Evolutionary conservation across 2,113 vertebrate genomes (phyloP), one percentile per base, ranked within the genome.

Genomic region (Meriones unguiculatus): DNA sequence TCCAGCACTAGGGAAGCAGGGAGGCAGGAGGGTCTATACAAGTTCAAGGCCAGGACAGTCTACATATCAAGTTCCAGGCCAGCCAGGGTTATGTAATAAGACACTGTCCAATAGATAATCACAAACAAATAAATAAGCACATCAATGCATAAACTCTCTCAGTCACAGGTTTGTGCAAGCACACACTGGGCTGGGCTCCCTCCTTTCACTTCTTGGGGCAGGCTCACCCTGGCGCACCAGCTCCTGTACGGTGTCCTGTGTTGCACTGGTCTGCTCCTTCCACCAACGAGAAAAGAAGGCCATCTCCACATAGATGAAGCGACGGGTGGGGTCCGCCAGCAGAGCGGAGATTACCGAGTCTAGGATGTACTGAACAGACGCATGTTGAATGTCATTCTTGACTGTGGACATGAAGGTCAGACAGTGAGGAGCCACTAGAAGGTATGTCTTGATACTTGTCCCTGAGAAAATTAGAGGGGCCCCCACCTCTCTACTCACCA

Each of bases 211-310:
- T 95, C 95, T 91, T 82, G 50, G 2, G 89, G n/a, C 22, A 87
- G 62, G 12, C 97, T 96, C 76, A 99, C 99, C 99, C 97, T 99
- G 97, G 2, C 98, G 97, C 57, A 99, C 99, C 24, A 99, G 98
- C 72, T 98, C 86, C n/a, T 87, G 98, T 91, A 99, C 99, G 0
- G 94, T 90, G 76, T 97, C 81, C 93, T 97, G 98, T 3, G 96
- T 98, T 75, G 59, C 35, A 30, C 95, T 72, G 1, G 96, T 98
- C 98, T 99, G 99, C 87, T 98, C 98, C 5, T 50, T 97, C 99
- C 99, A 99, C 99, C 99, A 99, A 69, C 98, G 99, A 22, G 98
- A 99, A 97, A 99, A 99, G 96, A 99, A 99, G 2, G 98, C 99
- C 0, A 99, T 99, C 97, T 99, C 99, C 82, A 99, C 99, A 0